Percentiles rank a stretch among this genome's conserved stretches.
phyloP scores from a whole-genome alignment of 2,113 vertebrate genomes.

The Alectura lathami region DNA sequence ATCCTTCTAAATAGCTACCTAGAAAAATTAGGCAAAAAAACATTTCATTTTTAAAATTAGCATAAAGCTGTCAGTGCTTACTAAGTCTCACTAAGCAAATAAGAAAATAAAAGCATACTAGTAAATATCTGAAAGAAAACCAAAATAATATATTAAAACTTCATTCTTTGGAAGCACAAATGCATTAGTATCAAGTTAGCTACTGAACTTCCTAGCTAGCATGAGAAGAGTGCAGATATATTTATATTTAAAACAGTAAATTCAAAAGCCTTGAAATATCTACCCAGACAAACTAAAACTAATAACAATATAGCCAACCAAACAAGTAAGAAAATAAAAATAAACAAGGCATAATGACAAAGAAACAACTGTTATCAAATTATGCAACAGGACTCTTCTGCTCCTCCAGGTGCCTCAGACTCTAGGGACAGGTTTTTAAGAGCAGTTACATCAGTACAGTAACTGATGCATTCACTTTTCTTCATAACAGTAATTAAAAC shows the following conservation, averaged over 20 bases:
- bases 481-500: constrained; percentile 31
- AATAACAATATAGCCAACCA: not conserved
- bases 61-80: not conserved
- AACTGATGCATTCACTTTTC: constrained; percentile 10
- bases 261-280: not conserved
- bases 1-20: not conserved
- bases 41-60: not conserved
- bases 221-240: not conserved
- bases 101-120: not conserved
- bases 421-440: constrained; percentile 33
- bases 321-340: not conserved
- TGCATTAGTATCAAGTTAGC: not conserved
- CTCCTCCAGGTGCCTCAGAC: not conserved
- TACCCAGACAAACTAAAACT: not conserved
- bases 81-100: not conserved
- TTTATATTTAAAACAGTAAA: not conserved
- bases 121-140: not conserved
- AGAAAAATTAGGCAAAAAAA: not conserved
- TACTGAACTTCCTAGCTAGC: not conserved
- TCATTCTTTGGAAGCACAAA: not conserved
- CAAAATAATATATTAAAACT: not conserved
- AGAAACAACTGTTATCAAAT: not conserved
- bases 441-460: constrained; percentile 35
- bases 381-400: not conserved
- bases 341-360: not conserved